phyloP scores from a whole-genome alignment of 2,797 vertebrate species.

The Hydrophis major region DNA sequence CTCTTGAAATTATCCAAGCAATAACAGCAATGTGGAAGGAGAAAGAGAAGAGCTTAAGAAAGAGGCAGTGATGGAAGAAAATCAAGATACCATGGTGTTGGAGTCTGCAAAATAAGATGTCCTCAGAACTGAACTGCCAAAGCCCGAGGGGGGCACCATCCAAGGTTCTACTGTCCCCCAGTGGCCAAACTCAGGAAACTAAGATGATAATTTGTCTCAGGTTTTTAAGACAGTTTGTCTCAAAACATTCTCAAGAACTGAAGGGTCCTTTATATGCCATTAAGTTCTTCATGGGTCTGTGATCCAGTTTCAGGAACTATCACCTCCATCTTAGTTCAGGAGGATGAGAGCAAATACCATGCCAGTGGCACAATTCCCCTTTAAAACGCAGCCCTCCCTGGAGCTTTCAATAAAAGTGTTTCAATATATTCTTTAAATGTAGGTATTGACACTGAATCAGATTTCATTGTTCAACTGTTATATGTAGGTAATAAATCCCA shows the following conservation, averaged over 20 bases:
- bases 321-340: neutral
- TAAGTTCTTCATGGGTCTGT: neutral
- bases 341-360: neutral
- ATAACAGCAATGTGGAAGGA: neutral
- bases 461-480: neutral
- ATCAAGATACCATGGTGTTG: neutral
- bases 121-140: neutral
- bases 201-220: neutral
- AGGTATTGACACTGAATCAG: neutral
- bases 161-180: neutral
- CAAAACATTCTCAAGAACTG: neutral
- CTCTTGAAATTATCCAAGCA: neutral
- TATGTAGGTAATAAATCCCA: neutral
- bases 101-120: neutral
- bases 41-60: neutral
- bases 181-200: neutral
- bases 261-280: neutral
- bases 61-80: neutral
- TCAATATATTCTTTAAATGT: neutral
- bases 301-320: neutral
- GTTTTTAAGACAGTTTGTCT: neutral
- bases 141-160: neutral
- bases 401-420: neutral
- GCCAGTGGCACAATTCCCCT: neutral
- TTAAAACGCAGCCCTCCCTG: neutral